phyloP scores from a whole-genome alignment of 2,888 invertebrate genomes.

The Callyntrura sp. region DNA sequence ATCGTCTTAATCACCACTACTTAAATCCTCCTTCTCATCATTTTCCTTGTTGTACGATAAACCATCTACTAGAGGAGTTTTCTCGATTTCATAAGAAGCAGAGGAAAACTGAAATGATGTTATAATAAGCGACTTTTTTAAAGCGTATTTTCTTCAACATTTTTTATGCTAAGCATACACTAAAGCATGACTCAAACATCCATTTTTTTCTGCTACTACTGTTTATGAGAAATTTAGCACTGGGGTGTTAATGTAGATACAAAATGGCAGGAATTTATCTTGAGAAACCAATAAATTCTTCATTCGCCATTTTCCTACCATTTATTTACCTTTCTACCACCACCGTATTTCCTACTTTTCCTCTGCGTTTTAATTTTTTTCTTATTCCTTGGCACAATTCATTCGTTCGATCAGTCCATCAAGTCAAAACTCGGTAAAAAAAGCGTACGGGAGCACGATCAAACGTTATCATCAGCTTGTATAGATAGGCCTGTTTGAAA shows the following conservation, averaged over 20 bases:
- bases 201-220: neutral
- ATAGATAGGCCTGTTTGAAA: constrained; percentile 59
- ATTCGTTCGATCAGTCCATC: constrained; percentile 60
- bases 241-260: neutral
- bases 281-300: constrained; percentile 48
- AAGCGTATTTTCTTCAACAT: neutral
- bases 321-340: no score
- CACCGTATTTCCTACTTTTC: constrained; percentile 28
- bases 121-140: constrained; percentile 18
- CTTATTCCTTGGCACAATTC: constrained; percentile 47
- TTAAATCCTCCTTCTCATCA: constrained; percentile 18
- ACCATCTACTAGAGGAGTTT: neutral
- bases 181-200: neutral
- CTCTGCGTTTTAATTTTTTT: neutral
- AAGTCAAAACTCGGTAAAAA: neutral
- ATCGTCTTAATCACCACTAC: constrained; percentile 21
- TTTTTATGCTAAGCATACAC: neutral
- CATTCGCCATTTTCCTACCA: neutral
- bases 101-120: constrained; percentile 16
- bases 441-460: neutral
- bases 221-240: constrained; percentile 5
- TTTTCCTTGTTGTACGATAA: constrained; percentile 9
- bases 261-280: neutral
- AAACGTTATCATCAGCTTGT: constrained; percentile 6
- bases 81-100: constrained; percentile 22